phyloP scores from a whole-genome alignment of 2,797 vertebrate genomes.

The Micromesistius poutassou region DNA sequence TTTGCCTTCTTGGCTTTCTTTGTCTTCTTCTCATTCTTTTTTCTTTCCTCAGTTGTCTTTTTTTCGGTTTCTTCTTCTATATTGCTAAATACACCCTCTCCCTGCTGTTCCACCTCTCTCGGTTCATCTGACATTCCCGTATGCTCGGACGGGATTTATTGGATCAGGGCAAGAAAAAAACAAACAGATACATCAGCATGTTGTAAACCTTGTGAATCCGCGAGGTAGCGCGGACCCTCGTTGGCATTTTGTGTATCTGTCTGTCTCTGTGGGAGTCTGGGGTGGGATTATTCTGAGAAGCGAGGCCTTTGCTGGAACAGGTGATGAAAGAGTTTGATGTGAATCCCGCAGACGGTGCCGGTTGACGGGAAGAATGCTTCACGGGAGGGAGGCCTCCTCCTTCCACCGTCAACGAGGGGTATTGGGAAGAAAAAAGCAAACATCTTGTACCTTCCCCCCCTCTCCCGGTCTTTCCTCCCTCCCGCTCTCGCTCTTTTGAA shows the following conservation, averaged over 20 bases:
- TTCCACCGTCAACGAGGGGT: slow-evolving; percentile 43
- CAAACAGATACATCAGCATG: neutral
- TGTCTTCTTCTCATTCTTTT: neutral
- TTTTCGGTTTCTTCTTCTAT: neutral
- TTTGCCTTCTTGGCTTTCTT: neutral
- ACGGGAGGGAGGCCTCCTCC: slow-evolving; percentile 58
- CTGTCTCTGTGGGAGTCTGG: slow-evolving; percentile 25
- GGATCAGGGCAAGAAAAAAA: neutral
- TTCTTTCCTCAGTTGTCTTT: slow-evolving; percentile 9
- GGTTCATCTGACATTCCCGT: slow-evolving; percentile 1
- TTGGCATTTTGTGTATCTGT: slow-evolving; percentile 38
- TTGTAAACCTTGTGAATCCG: slow-evolving; percentile 28
- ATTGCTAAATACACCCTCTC: neutral
- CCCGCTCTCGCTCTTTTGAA: slow-evolving; percentile 45
- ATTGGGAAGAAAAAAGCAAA: slow-evolving; percentile 28
- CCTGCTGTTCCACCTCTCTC: slow-evolving; percentile 4
- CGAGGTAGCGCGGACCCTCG: slow-evolving; percentile 30
- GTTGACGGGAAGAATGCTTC: slow-evolving; percentile 61
- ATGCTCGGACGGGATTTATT: neutral
- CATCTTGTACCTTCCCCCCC: slow-evolving; percentile 39
- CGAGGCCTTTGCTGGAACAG: slow-evolving; percentile 54
- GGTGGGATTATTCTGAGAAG: slow-evolving; percentile 24
- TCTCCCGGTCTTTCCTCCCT: slow-evolving; percentile 33
- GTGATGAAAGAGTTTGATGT: slow-evolving; percentile 59
- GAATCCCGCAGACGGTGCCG: slow-evolving; percentile 51